A percentile compares a stretch with the other conserved stretches of the same genome.
phyloP scores from a whole-genome alignment of 2,113 vertebrate species.

The Clarias gariepinus region DNA sequence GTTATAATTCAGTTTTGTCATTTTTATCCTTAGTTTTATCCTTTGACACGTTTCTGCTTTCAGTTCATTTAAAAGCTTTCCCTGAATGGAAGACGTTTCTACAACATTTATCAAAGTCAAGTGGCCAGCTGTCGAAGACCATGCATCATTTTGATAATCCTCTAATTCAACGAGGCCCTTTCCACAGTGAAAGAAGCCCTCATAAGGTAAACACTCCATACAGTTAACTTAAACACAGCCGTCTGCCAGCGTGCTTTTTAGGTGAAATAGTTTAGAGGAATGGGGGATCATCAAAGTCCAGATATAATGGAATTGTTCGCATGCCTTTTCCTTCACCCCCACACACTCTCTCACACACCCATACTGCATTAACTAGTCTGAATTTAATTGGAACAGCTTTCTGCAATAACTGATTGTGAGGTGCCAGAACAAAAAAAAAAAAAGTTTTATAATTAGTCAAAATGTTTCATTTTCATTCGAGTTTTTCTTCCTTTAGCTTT shows the following conservation, averaged over 20 bases:
- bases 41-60: constrained; percentile 13
- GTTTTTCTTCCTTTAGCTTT: constrained; percentile 12
- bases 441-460: neutral
- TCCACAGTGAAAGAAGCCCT: constrained; percentile 48
- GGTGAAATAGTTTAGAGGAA: constrained; percentile 55
- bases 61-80: constrained; percentile 27
- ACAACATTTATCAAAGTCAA: constrained; percentile 50
- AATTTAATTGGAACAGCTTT: constrained; percentile 1
- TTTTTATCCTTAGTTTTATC: constrained; percentile 29
- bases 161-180: constrained; percentile 51
- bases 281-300: constrained; percentile 48
- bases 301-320: constrained; percentile 27
- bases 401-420: constrained; percentile 29
- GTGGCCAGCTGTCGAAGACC: constrained; percentile 51
- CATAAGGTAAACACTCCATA: constrained; percentile 53
- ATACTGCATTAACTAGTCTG: neutral
- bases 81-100: constrained; percentile 45
- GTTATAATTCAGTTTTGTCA: constrained; percentile 21
- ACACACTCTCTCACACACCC: constrained; percentile 4
- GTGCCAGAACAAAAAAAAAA: constrained; percentile 11
- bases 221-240: constrained; percentile 57
- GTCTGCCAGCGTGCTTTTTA: constrained; percentile 48
- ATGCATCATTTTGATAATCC: constrained; percentile 56
- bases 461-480: neutral
- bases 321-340: constrained; percentile 11